These are phyloP conservation scores for Sterrhoptilus dennistouni DNA, from an alignment of 2,113 vertebrate species.

Conservation along the genomic window DNA sequence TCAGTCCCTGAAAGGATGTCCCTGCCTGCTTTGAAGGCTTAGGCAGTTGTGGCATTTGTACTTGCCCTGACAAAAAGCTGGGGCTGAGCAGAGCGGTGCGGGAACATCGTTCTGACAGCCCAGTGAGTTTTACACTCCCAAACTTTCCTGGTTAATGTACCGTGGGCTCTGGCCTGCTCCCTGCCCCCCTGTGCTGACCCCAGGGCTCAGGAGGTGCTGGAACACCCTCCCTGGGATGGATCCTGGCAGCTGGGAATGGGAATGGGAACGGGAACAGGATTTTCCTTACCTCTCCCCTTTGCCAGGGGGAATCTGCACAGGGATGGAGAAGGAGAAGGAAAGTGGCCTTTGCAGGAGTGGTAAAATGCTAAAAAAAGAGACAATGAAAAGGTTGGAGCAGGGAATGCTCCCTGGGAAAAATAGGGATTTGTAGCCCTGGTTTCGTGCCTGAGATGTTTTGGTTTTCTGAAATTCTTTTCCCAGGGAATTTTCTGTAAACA, in stretches of 20 bases:
- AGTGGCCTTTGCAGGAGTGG: background rate
- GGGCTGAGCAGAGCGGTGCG: background rate
- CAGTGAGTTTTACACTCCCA: background rate
- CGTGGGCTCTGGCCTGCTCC: background rate
- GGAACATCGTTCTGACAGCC: slow-evolving; percentile 62
- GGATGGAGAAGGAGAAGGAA: too few relatives aligned
- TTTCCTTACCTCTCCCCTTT: accelerated
- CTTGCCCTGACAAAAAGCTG: slow-evolving; percentile 34
- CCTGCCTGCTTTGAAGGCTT: background rate
- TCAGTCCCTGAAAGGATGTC: background rate
- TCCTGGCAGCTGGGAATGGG: background rate
- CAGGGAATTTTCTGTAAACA: too few relatives aligned
- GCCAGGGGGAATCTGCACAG: too few relatives aligned
- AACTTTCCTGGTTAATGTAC: slow-evolving; percentile 20
- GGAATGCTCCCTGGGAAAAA: background rate
- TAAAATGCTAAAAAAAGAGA: too few relatives aligned
- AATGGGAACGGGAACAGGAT: background rate
- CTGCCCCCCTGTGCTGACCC: background rate
- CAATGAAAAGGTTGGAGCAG: background rate
- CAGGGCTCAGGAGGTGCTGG: accelerated
- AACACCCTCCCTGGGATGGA: background rate
- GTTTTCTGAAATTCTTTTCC: too few relatives aligned
- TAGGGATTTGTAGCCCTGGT: background rate
- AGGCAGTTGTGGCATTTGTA: slow-evolving; percentile 25
- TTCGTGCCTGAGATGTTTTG: too few relatives aligned